phyloP scores from a whole-genome alignment of 2,797 vertebrate genomes.

The Phrynocephalus guinanensis region DNA sequence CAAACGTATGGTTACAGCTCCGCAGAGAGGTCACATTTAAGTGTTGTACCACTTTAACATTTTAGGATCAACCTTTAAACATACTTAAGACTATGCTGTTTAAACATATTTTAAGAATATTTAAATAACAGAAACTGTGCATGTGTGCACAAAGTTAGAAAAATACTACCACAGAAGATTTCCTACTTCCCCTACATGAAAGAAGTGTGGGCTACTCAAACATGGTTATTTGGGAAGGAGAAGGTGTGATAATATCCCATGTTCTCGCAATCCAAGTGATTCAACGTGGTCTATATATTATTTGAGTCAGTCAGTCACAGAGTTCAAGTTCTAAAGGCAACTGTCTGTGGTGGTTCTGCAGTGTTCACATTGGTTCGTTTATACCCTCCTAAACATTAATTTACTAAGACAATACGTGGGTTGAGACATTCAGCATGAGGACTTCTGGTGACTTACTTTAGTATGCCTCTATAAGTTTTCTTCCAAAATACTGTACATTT shows the following conservation, averaged over 20 bases:
- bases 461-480: neutral
- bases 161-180: conserved; percentile 12
- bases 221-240: neutral
- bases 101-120: neutral
- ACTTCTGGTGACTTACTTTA: conserved; percentile 4
- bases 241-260: conserved; percentile 7
- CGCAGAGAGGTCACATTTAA: conserved; percentile 11
- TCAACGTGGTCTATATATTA: rapidly evolving
- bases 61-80: conserved; percentile 32
- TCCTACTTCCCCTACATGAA: conserved; percentile 45
- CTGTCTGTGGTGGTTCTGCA: neutral
- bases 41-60: neutral
- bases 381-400: neutral
- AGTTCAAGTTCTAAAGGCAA: neutral
- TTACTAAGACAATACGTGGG: neutral
- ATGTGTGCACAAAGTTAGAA: conserved; percentile 3
- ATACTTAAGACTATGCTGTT: neutral
- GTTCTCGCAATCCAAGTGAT: neutral
- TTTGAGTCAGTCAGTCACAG: neutral
- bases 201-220: conserved; percentile 12
- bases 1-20: conserved; percentile 8
- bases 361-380: neutral
- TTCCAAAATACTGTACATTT: neutral
- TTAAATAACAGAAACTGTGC: neutral
- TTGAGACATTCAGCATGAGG: neutral